A percentile compares a stretch with the other conserved stretches of the same genome.
These are phyloP conservation scores for Remorina albescens DNA, from an alignment of 2,797 vertebrate genomes.

Conservation along the genomic window DNA sequence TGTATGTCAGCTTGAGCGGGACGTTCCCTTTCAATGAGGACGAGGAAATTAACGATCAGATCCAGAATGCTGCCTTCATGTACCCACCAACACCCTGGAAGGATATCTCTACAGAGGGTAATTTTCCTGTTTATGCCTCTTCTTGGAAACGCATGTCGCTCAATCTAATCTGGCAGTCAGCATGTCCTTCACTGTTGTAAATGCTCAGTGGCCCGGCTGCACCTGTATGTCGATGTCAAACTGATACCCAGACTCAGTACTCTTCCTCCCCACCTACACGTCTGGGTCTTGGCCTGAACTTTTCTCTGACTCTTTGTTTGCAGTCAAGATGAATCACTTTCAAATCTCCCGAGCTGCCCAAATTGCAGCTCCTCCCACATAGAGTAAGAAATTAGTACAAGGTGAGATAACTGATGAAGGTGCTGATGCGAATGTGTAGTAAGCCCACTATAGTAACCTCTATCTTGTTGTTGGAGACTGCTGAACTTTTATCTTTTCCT, in stretches of 20 bases:
- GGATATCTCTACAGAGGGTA: conserved; percentile 96
- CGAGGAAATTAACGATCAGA: conserved; percentile 98
- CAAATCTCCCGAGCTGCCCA: conserved; percentile 37
- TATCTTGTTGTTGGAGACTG: background rate
- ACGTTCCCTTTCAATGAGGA: conserved; percentile 99
- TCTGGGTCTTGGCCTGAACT: conserved; percentile 69
- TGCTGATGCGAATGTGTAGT: conserved; percentile 8
- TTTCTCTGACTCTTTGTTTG: conserved; percentile 39
- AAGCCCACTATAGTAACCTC: background rate
- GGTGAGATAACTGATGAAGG: background rate
- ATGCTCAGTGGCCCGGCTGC: background rate
- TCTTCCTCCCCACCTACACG: conserved; percentile 66
- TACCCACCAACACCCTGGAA: conserved; percentile 97
- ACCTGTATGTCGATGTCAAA: conserved; percentile 31
- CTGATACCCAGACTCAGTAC: conserved; percentile 25
- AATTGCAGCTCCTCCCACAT: conserved; percentile 33
- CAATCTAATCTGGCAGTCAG: background rate
- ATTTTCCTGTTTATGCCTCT: background rate
- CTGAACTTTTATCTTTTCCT: background rate
- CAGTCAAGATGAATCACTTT: conserved; percentile 63
- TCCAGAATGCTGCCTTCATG: conserved; percentile 99
- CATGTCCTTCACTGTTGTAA: background rate
- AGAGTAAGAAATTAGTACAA: conserved; percentile 11
- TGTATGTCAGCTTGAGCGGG: conserved; percentile 97
- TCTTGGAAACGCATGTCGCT: background rate